These are phyloP conservation scores for Astreopora myriophthalma DNA, from an alignment of 64 coral and sea anemone species.

Conservation along the genomic window DNA sequence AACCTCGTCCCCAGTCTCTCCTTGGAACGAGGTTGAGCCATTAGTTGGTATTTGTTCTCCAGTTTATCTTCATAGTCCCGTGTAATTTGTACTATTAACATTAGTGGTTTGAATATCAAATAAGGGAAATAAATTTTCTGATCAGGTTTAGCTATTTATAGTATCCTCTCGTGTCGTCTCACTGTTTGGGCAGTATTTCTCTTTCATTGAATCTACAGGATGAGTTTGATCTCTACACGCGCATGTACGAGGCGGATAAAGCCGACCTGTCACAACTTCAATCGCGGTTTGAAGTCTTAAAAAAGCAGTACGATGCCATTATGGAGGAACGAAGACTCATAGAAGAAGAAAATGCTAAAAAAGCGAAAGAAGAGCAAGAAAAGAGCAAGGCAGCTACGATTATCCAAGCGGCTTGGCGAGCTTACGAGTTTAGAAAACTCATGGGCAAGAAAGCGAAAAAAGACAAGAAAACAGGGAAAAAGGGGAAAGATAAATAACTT, in stretches of 20 bases:
- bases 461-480: conserved; percentile 56
- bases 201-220: conserved; percentile 26
- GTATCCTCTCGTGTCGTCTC: too few relatives aligned
- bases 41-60: too few relatives aligned
- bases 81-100: too few relatives aligned
- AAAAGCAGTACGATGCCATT: conserved; percentile 74
- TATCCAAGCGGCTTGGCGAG: conserved; percentile 76
- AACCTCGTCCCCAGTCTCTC: too few relatives aligned
- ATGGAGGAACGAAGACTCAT: conserved; percentile 77
- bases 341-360: conserved; percentile 56
- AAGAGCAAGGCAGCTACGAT: conserved; percentile 10
- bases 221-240: conserved; percentile 76
- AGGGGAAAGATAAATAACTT: neutral
- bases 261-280: conserved; percentile 61
- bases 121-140: too few relatives aligned
- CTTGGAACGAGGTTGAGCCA: too few relatives aligned
- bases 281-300: conserved; percentile 62
- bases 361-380: conserved; percentile 43
- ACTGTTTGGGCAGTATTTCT: neutral
- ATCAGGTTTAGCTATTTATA: too few relatives aligned
- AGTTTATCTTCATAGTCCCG: too few relatives aligned
- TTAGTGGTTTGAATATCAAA: too few relatives aligned
- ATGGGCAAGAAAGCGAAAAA: neutral
- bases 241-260: conserved; percentile 81
- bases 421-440: conserved; percentile 27